These are phyloP conservation scores for Leptinotarsa undecemlineata DNA, from an alignment of 1,140 invertebrate genomes.

Conservation along the genomic window DNA sequence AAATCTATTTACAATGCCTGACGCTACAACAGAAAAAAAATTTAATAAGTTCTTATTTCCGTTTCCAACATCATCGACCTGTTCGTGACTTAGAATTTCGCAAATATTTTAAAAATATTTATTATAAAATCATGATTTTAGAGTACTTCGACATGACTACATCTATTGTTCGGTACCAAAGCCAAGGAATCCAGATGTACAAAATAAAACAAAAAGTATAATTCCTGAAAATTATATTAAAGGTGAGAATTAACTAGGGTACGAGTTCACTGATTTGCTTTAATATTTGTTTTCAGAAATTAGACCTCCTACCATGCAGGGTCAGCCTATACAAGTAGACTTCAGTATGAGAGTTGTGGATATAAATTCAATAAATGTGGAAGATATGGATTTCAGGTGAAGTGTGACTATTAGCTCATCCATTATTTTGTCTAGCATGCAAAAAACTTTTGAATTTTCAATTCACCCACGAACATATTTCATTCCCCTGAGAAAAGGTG, in stretches of 20 bases:
- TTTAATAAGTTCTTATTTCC: background rate
- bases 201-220: constrained; percentile 47
- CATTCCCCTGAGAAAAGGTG: too few species aligned
- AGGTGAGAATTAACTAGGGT: constrained; percentile 35
- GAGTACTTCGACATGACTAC: background rate
- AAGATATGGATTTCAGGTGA: constrained; percentile 58
- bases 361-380: constrained; percentile 83
- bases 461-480: too few species aligned
- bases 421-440: too few species aligned
- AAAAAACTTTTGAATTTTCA: too few species aligned
- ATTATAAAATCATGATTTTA: constrained; percentile 9
- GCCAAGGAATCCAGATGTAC: constrained; percentile 38
- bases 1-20: too few species aligned
- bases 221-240: constrained; percentile 51
- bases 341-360: constrained; percentile 81
- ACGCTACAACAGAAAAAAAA: too few species aligned
- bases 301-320: constrained; percentile 64
- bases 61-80: background rate
- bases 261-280: background rate
- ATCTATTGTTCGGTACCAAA: constrained; percentile 38
- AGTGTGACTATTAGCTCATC: too few species aligned
- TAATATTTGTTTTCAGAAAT: constrained; percentile 62
- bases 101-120: too few species aligned
- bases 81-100: background rate
- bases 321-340: constrained; percentile 66